A percentile compares a stretch with the other conserved stretches of the same genome.
Conservation (phyloP, 2,888 invertebrate species). For the Abrostola tripartita region DNA sequence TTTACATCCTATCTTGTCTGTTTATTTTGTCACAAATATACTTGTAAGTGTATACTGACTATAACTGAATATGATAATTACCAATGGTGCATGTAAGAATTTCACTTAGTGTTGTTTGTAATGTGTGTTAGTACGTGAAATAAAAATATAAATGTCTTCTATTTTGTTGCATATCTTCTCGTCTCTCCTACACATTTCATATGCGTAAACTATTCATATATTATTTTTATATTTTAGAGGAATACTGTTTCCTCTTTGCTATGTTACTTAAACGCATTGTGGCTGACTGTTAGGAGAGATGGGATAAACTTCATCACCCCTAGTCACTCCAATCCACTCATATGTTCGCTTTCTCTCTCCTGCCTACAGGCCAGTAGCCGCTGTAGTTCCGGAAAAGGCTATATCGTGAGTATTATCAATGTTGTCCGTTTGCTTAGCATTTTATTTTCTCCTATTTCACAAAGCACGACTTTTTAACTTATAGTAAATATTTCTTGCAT, state of each 20-base stretch:
- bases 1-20: constrained; percentile 40
- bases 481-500: constrained; percentile 58
- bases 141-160: constrained; percentile 59
- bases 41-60: too few species aligned
- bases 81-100: constrained; percentile 66
- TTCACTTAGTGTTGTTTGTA: constrained; percentile 71
- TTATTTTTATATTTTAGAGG: constrained; percentile 11
- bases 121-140: constrained; percentile 68
- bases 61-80: too few species aligned
- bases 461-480: constrained; percentile 58
- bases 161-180: constrained; percentile 73
- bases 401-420: constrained; percentile 94
- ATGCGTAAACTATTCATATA: constrained; percentile 22
- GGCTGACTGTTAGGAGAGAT: constrained; percentile 73
- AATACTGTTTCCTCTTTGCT: constrained; percentile 37
- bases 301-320: constrained; percentile 77
- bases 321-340: constrained; percentile 84
- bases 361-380: constrained; percentile 95
- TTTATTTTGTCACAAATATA: constrained; percentile 44
- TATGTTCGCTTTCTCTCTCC: constrained; percentile 88
- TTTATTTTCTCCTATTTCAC: constrained; percentile 60
- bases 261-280: constrained; percentile 44
- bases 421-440: constrained; percentile 75
- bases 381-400: constrained; percentile 97
- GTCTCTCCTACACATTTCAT: constrained; percentile 65